Evolutionary conservation across 1,140 invertebrate genomes (phyloP).

Genomic region (Metopolophium dirhodum): DNA sequence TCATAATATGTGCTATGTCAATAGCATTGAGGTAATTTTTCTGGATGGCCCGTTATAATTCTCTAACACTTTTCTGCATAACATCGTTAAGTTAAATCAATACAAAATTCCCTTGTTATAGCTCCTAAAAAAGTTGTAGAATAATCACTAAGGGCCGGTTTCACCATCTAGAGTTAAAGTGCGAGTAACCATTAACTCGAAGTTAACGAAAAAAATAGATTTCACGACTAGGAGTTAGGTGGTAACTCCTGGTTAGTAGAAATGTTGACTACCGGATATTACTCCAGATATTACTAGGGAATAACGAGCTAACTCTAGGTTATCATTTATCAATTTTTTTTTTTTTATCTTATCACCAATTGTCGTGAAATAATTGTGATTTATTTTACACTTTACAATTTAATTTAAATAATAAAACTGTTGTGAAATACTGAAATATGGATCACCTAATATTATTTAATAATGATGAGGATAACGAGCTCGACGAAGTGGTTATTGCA

Average conservation of each 20-base stretch:
- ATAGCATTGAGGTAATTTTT: too few species aligned
- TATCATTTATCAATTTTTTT: neutral
- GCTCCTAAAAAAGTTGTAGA: too few species aligned
- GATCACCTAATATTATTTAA: too few species aligned
- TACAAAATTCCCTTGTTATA: too few species aligned
- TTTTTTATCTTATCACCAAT: neutral
- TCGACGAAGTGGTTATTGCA: neutral
- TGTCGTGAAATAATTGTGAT: neutral
- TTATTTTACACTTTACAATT: too few species aligned
- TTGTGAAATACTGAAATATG: too few species aligned
- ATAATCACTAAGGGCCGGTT: neutral
- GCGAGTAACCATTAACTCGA: neutral
- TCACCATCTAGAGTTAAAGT: slow-evolving; percentile 13
- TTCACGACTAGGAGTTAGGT: neutral
- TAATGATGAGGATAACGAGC: neutral
- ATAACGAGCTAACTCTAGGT: neutral
- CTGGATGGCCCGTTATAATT: too few species aligned
- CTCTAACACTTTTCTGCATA: too few species aligned
- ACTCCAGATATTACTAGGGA: neutral
- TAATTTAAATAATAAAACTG: too few species aligned
- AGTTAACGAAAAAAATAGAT: neutral
- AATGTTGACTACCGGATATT: neutral
- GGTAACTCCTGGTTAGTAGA: neutral
- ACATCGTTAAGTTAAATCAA: too few species aligned
- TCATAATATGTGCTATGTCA: too few species aligned